phyloP scores from a whole-genome alignment of 2,797 vertebrate genomes.

The Eulemur coronatus region DNA sequence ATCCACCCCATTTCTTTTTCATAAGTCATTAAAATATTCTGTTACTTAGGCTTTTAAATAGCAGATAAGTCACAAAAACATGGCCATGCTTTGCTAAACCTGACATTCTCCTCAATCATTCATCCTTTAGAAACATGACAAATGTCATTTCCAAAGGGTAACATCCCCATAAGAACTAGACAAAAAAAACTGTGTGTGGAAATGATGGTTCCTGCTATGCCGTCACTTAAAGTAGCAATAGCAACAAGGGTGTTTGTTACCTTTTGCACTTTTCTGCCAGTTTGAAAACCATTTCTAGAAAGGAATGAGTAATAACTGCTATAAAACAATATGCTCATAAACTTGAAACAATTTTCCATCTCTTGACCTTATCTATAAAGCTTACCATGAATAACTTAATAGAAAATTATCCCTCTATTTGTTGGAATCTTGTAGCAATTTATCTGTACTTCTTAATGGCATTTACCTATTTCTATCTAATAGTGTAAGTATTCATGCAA shows the following conservation, averaged over 20 bases:
- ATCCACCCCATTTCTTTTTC: slow-evolving; percentile 47
- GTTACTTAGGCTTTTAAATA: slow-evolving; percentile 4
- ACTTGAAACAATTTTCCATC: not conserved
- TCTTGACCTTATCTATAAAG: slow-evolving; percentile 12
- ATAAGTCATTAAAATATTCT: slow-evolving; percentile 54
- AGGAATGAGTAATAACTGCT: not conserved
- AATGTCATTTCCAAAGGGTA: slow-evolving; percentile 3
- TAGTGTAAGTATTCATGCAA: not conserved
- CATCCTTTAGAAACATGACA: not conserved
- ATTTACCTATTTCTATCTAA: slow-evolving; percentile 10
- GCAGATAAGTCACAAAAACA: not conserved
- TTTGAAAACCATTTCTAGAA: slow-evolving; percentile 32
- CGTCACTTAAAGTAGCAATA: slow-evolving; percentile 27
- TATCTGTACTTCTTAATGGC: not conserved
- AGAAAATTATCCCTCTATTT: slow-evolving; percentile 19
- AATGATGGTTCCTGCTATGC: not conserved
- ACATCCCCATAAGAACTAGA: not conserved
- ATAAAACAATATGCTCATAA: not conserved
- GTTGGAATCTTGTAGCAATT: not conserved
- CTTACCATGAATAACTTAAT: slow-evolving; percentile 21
- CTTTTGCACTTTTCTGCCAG: not conserved
- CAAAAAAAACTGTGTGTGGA: not conserved
- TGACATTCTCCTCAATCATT: slow-evolving; percentile 43
- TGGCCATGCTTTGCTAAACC: slow-evolving; percentile 43
- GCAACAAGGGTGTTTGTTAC: not conserved